Percentiles rank a stretch among this genome's conserved stretches.
Conservation (phyloP, 1,140 invertebrate genomes). For the Cylas formicarius region DNA sequence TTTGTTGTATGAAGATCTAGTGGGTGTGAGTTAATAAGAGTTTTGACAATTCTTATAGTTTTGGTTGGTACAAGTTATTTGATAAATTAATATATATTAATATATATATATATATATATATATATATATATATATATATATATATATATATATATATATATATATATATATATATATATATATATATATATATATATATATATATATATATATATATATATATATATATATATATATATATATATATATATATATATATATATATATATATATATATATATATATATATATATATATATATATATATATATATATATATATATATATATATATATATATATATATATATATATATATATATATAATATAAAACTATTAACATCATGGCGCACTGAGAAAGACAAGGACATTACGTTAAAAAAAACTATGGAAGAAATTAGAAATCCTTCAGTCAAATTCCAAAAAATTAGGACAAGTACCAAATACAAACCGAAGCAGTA, state of each 20-base stretch:
- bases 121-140: conserved; percentile 3
- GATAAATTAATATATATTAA: too few species aligned
- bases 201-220: conserved; percentile 8
- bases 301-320: conserved; percentile 8
- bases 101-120: conserved; percentile 1
- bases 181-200: conserved; percentile 8
- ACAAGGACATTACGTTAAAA: not conserved
- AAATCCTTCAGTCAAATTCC: too few species aligned
- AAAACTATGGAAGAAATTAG: too few species aligned
- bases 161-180: conserved; percentile 7
- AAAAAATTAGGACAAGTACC: too few species aligned
- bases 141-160: conserved; percentile 3
- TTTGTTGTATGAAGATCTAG: too few species aligned
- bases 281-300: conserved; percentile 8
- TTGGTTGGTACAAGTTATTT: too few species aligned
- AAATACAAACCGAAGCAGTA: too few species aligned
- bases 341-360: conserved; percentile 6
- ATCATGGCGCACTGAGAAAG: not conserved
- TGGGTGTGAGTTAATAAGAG: too few species aligned
- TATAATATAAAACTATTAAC: not conserved
- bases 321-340: conserved; percentile 8
- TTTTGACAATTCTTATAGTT: too few species aligned
- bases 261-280: conserved; percentile 8
- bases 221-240: conserved; percentile 10
- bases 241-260: conserved; percentile 9